Evolutionary conservation across 2,888 invertebrate species (phyloP).

Genomic region (Megamerina dolium): DNA sequence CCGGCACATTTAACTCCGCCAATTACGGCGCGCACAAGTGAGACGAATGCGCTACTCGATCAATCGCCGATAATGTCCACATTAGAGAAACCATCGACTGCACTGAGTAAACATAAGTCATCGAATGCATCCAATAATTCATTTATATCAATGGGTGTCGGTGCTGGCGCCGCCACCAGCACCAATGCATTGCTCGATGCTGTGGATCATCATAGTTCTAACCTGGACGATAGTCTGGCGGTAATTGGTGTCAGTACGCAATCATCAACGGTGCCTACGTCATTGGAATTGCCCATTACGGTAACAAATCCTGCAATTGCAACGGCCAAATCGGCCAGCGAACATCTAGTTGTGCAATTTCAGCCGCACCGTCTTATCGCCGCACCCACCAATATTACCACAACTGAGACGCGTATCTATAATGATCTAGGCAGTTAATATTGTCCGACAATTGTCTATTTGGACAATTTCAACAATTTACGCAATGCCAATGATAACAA

Average conservation of each 20-base stretch:
- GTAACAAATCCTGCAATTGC: conserved; percentile 71
- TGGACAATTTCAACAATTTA: conserved; percentile 9
- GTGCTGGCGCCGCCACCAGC: conserved; percentile 11
- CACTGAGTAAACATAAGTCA: conserved; percentile 14
- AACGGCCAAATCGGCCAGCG: no score
- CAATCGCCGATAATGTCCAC: conserved; percentile 78
- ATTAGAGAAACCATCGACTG: conserved; percentile 59
- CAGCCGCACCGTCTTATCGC: conserved; percentile 18
- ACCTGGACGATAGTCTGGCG: conserved; percentile 55
- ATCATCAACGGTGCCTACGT: conserved; percentile 58
- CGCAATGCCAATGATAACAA: neutral
- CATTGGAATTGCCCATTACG: conserved; percentile 68
- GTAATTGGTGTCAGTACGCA: conserved; percentile 54
- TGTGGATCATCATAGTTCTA: conserved; percentile 20
- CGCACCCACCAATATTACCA: conserved; percentile 15
- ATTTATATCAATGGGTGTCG: conserved; percentile 11
- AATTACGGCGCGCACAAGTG: conserved; percentile 56
- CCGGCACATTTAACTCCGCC: conserved; percentile 34
- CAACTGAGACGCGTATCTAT: conserved; percentile 22
- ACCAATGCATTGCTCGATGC: conserved; percentile 7
- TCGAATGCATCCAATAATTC: conserved; percentile 13
- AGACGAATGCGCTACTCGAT: conserved; percentile 68
- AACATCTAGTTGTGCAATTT: conserved; percentile 24
- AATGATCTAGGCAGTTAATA: conserved; percentile 23
- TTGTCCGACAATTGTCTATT: conserved; percentile 16